Evolutionary conservation across 30 jellyfish, hydroid and myxozoan species (phyloP).

Genomic region (Hydractinia echinata): DNA sequence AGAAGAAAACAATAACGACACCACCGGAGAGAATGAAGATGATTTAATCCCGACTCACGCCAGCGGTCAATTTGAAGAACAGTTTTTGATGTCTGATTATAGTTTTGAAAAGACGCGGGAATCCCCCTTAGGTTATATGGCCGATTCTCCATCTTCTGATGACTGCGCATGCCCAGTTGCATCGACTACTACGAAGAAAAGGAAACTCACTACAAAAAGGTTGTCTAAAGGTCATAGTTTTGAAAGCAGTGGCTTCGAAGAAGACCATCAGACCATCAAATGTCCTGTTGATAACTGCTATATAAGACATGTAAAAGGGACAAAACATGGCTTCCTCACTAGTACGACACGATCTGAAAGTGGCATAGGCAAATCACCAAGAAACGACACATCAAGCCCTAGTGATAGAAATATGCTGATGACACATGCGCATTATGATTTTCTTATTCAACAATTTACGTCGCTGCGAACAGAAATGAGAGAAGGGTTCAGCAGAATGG

Average conservation of each 20-base stretch:
- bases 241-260: conserved; percentile 99
- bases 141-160: conserved; percentile 10
- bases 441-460: conserved; percentile 61
- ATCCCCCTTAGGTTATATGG: neutral
- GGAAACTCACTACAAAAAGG: neutral
- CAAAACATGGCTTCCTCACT: neutral
- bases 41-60: neutral
- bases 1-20: neutral
- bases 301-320: neutral
- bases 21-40: neutral
- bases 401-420: neutral
- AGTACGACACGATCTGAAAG: no score
- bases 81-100: neutral
- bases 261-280: conserved; percentile 43
- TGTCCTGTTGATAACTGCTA: conserved; percentile 42
- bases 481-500: conserved; percentile 15
- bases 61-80: neutral
- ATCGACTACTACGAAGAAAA: neutral
- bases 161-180: neutral
- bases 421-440: conserved; percentile 54
- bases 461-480: conserved; percentile 45
- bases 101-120: neutral
- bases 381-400: neutral
- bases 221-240: conserved; percentile 51
- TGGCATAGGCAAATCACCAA: no score